Conservation (phyloP, 53 echinoderm and acorn worm genomes). For the Pentamera pediparva region DNA sequence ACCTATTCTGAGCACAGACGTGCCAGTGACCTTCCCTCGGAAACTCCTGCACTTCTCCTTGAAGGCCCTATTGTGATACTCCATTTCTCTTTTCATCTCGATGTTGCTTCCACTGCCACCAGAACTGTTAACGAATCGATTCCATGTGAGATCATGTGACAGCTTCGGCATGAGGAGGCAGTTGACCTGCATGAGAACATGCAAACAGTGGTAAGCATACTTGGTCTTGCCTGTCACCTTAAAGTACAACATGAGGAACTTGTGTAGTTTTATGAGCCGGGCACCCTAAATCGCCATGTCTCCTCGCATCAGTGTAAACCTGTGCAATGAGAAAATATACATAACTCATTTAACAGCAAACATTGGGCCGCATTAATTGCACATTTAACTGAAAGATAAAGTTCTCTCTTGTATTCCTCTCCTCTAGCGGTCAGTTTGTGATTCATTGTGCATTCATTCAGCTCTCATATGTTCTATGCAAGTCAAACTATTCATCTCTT, state of each 20-base stretch:
- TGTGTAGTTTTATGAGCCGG: constrained; percentile 39
- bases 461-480: no score
- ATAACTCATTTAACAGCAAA: no score
- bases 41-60: constrained; percentile 38
- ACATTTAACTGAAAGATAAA: no score
- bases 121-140: constrained; percentile 49
- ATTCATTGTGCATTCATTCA: no score
- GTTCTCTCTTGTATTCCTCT: no score
- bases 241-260: constrained; percentile 47
- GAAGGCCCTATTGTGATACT: constrained; percentile 57
- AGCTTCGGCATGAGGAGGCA: constrained; percentile 46
- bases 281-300: constrained; percentile 51
- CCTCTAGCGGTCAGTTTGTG: no score
- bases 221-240: constrained; percentile 45
- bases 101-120: constrained; percentile 39
- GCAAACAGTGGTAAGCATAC: constrained; percentile 40
- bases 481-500: no score
- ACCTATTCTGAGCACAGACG: constrained; percentile 40
- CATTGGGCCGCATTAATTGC: no score
- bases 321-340: constrained; percentile 28
- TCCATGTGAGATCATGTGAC: constrained; percentile 57
- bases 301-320: constrained; percentile 46
- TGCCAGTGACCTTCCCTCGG: constrained; percentile 36
- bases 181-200: constrained; percentile 46
- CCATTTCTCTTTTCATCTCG: constrained; percentile 45